A percentile compares a stretch with the other conserved stretches of the same genome.
These are phyloP conservation scores for Rhyacichthys aspro DNA, from an alignment of 2,797 vertebrate genomes.

Conservation along the genomic window DNA sequence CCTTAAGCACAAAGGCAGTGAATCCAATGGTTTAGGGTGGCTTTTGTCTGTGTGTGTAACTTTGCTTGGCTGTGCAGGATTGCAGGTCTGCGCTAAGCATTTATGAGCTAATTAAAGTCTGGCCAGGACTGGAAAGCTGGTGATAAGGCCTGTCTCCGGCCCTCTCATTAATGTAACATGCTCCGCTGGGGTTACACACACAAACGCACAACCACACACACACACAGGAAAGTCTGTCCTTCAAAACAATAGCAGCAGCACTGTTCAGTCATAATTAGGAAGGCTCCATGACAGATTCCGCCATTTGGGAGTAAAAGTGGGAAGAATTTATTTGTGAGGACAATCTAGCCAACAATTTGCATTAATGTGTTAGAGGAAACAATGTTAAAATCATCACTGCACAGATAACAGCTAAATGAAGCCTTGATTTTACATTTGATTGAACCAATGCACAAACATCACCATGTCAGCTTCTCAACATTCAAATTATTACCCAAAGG, in stretches of 20 bases:
- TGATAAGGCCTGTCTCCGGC: conserved; percentile 69
- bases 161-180: conserved; percentile 68
- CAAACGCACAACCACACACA: conserved; percentile 14
- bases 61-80: conserved; percentile 31
- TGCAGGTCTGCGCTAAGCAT: conserved; percentile 49
- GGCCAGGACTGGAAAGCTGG: conserved; percentile 62
- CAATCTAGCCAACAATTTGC: neutral
- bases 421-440: no score
- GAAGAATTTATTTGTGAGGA: conserved; percentile 35
- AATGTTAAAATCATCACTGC: no score
- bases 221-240: conserved; percentile 34
- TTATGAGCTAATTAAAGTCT: conserved; percentile 76
- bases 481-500: no score
- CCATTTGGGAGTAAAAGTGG: conserved; percentile 24
- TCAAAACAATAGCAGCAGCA: conserved; percentile 59
- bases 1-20: no score
- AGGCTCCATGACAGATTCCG: conserved; percentile 47
- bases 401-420: no score
- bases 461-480: no score
- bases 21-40: conserved; percentile 6
- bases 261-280: conserved; percentile 56
- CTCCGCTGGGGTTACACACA: conserved; percentile 48
- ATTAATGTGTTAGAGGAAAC: neutral
- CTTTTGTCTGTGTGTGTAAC: conserved; percentile 5
- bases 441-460: no score